Evolutionary conservation across 2,888 invertebrate species (phyloP).

Genomic region (Drosophila kokeensis): DNA sequence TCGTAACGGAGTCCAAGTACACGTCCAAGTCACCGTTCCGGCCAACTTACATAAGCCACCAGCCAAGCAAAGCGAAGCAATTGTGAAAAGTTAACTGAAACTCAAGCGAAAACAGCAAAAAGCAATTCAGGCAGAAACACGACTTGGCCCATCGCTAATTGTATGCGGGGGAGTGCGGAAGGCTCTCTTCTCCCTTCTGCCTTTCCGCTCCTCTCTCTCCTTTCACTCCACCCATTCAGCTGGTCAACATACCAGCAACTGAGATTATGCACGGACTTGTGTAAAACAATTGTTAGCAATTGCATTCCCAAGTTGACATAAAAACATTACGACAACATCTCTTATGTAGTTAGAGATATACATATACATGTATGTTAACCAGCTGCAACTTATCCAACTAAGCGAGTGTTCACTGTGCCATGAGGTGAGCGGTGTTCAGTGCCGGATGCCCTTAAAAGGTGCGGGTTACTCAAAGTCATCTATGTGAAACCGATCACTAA

Average conservation of each 20-base stretch:
- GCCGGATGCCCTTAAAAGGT: conserved; percentile 59
- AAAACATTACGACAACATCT: conserved; percentile 37
- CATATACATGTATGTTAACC: not conserved
- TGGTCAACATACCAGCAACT: conserved; percentile 26
- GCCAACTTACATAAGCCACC: conserved; percentile 29
- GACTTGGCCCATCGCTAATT: conserved; percentile 59
- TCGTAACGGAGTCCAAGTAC: conserved; percentile 53
- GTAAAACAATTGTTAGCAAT: conserved; percentile 50
- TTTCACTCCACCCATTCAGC: not conserved
- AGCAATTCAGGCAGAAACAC: conserved; percentile 69
- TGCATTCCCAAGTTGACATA: conserved; percentile 52
- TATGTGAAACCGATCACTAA: conserved; percentile 2
- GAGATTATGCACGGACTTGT: conserved; percentile 45
- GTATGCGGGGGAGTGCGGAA: conserved; percentile 40
- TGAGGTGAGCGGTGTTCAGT: conserved; percentile 41
- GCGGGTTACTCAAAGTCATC: conserved; percentile 14
- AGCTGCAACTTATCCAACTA: conserved; percentile 7
- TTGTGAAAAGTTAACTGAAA: conserved; percentile 48
- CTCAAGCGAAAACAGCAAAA: conserved; percentile 21
- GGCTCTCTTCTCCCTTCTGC: not conserved
- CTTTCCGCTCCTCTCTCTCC: not conserved
- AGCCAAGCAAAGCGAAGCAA: conserved; percentile 16
- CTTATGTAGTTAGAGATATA: conserved; percentile 6
- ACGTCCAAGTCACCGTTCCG: conserved; percentile 28
- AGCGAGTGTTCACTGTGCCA: conserved; percentile 58